Evolutionary conservation across 2,113 vertebrate species (phyloP).

Genomic region (Nyctereutes procyonoides): DNA sequence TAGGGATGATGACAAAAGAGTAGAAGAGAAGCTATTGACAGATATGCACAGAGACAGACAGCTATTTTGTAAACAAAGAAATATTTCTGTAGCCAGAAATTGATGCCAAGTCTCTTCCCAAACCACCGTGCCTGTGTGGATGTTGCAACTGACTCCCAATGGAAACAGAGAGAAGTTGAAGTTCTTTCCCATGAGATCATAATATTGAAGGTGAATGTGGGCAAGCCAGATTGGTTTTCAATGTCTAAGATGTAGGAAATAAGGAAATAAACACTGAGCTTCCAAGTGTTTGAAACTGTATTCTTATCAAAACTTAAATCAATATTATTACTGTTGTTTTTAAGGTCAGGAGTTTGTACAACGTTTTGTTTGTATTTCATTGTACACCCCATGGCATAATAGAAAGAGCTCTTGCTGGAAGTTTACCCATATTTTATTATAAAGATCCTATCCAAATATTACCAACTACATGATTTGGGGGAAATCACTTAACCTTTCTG

Average conservation of each 20-base stretch:
- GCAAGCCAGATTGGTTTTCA: not conserved
- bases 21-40: slow-evolving; percentile 9
- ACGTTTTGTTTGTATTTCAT: not conserved
- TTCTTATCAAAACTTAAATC: not conserved
- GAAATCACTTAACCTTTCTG: not conserved
- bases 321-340: not conserved
- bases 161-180: not conserved
- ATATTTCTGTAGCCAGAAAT: not conserved
- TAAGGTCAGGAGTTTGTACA: not conserved
- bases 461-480: not conserved
- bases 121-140: not conserved
- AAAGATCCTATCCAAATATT: not conserved
- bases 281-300: not conserved
- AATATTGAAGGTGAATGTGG: not conserved
- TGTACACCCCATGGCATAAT: not conserved
- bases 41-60: not conserved
- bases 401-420: not conserved
- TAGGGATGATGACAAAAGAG: not conserved
- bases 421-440: not conserved
- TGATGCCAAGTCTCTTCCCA: not conserved
- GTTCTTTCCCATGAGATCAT: not conserved
- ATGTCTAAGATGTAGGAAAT: not conserved
- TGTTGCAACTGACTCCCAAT: not conserved
- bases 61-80: slow-evolving; percentile 44
- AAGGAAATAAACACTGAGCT: not conserved